A percentile compares a stretch with the other conserved stretches of the same genome.
phyloP scores from a whole-genome alignment of 2,797 vertebrate species.

The Peromyscus nudipes region DNA sequence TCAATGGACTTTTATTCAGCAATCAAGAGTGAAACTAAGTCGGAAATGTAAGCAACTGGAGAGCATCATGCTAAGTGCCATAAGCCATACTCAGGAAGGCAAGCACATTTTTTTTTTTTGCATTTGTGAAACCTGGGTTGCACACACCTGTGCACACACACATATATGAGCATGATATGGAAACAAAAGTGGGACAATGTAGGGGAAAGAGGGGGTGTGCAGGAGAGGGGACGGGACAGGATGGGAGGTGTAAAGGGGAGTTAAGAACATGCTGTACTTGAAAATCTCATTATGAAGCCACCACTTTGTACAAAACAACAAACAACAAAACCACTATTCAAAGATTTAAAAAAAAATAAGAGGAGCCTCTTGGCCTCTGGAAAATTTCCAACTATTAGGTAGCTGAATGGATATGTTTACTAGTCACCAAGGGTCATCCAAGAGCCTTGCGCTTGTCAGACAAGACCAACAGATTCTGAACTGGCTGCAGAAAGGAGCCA shows the following conservation, averaged over 20 bases:
- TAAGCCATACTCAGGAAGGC: neutral
- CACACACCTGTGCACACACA: neutral
- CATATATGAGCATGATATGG: neutral
- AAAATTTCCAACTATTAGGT: neutral
- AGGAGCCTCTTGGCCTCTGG: neutral
- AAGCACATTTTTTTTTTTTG: neutral
- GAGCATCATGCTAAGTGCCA: neutral
- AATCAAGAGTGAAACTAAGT: neutral
- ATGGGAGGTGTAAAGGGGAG: neutral
- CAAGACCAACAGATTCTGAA: fast-evolving
- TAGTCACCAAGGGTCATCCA: fast-evolving
- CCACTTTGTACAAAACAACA: neutral
- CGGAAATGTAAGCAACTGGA: neutral
- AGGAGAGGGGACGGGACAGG: fast-evolving
- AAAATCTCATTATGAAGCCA: neutral
- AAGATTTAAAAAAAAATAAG: neutral
- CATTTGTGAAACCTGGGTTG: neutral
- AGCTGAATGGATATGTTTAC: neutral
- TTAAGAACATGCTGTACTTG: neutral
- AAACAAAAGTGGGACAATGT: neutral
- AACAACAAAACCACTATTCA: neutral
- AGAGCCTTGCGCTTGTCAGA: neutral
- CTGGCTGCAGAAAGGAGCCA: fast-evolving
- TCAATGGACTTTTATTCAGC: neutral
- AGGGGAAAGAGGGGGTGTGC: too few species aligned